Base-by-base conservation (phyloP, 2,113 vertebrate species). In the Bubalus kerabau region DNA sequence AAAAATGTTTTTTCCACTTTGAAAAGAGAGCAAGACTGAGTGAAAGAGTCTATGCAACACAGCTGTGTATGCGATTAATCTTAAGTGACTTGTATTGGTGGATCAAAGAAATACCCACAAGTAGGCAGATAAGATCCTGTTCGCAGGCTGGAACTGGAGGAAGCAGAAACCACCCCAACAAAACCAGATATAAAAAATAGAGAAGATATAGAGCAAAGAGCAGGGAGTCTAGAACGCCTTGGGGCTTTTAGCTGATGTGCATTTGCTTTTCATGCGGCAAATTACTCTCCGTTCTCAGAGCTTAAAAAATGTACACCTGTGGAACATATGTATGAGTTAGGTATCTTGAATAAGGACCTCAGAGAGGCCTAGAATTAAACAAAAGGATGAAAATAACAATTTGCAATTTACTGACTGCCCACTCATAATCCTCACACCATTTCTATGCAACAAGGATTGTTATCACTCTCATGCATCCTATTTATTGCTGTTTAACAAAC, bases 81-180 rank as follows among this genome's bases (percentile, higher is more conserved):
- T 93, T 98, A 95, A 94, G 67, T 97, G 82, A 56, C 88, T 96
- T 91, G 82, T 94, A 91, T 91, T 91, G 67, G 54, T 48, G 12
- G 89, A 94, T 94, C 90, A 95, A 95, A 96, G 87, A 81, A 93
- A 67, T 46, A 48, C n/a, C 30, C 30, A 80, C n/a, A 93, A 91
- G 26, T 59, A 2, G 30, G 80, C 83, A 90, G 90, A 96, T 93
- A 96, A 91, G 54, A 96, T 98, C 83, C 92, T 71, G 92, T 52
- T 91, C 43, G 57, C 48, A 50, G 67, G 64, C 59, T 96, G 89
- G 97, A 94, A 97, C 85, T 86, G 24, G 36, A 97, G 17, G 92
- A 52, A 54, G 92, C 67, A 81, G 97, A 95, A 95, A 96, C 52
- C 43, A 89, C 28, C 50, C 52, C 40, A 87, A 59, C 50, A 88